A percentile compares a stretch with the other conserved stretches of the same genome.
These are phyloP conservation scores for Boulengeromyrus knoepffleri DNA, from an alignment of 2,113 vertebrate species.

Conservation along the genomic window DNA sequence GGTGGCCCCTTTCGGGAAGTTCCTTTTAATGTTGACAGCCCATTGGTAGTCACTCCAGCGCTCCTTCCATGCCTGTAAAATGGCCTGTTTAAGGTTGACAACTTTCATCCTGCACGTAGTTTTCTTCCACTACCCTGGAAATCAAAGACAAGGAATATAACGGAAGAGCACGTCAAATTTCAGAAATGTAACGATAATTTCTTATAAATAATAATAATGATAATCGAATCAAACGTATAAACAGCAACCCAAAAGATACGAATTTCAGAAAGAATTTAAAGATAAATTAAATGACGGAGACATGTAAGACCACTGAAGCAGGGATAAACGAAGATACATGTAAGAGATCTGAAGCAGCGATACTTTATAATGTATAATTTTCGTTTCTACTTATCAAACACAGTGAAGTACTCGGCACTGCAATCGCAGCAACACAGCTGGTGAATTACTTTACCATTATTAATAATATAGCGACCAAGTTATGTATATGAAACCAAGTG, in stretches of 20 bases:
- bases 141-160: neutral
- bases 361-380: neutral
- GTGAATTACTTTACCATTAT: neutral
- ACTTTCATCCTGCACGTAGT: slow-evolving; percentile 74
- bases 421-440: neutral
- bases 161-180: neutral
- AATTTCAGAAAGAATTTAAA: no score
- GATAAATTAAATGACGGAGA: neutral
- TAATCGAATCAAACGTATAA: neutral
- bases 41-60: slow-evolving; percentile 95
- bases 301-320: neutral
- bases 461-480: neutral
- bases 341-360: neutral
- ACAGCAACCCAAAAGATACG: neutral
- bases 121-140: neutral
- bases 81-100: slow-evolving; percentile 92
- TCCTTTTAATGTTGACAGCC: slow-evolving; percentile 94
- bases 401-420: neutral
- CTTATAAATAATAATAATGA: neutral
- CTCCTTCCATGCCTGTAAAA: slow-evolving; percentile 95
- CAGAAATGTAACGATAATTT: neutral
- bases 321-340: neutral
- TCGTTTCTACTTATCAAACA: neutral
- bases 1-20: slow-evolving; percentile 87
- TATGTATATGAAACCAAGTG: neutral